Base-by-base conservation (phyloP, 2,113 vertebrate genomes). In the Indicator indicator region DNA sequence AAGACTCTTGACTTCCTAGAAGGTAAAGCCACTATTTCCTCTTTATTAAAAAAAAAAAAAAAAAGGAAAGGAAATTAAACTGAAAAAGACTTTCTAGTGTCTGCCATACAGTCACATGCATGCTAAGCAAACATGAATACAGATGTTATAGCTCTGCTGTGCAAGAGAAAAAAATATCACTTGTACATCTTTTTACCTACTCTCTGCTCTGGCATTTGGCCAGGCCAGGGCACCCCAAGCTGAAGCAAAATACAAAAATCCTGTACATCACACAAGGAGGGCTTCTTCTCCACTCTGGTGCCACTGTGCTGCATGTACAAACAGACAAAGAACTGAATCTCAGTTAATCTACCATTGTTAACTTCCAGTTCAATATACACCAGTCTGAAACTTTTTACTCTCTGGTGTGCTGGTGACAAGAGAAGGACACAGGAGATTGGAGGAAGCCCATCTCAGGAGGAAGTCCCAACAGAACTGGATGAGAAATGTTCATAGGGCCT, bases 251-350 rank as follows among this genome's bases (percentile, higher is more conserved):
- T 63, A 73, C 70, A 79, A 21, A 63, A 63, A 1, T 23, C 23
- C 5, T 6, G 3, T 16, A 32, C 36, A 0, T 0, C 44, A 30
- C 9, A 28, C 20, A 32, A 10, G 30, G 32, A 14, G 13, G 7
- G 24, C 23, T 58, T 44, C 27, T 60, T 11, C 32, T 54, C 63
- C 14, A 23, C 55, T 19, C 32, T 44, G 62, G 6, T 0, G 0
- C 18, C 23, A 42, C 48, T 9, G 44, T 7, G 38, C 7, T 1
- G 0, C 12, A 0, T 0, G 0, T 5, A 20, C 11, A 68, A 24
- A 27, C 48, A 54, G 38, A 2, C 2, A 9, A 14, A 40, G 21
- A 40, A 14, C 12, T 1, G 11, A 33, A 75, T 38, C 16, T 46
- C 6, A 11, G 5, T 8, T 42, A 27, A 52, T 23, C 24, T 44